Evolutionary conservation across 2,888 invertebrate genomes (phyloP).

Genomic region (Cataglyphis albicans): DNA sequence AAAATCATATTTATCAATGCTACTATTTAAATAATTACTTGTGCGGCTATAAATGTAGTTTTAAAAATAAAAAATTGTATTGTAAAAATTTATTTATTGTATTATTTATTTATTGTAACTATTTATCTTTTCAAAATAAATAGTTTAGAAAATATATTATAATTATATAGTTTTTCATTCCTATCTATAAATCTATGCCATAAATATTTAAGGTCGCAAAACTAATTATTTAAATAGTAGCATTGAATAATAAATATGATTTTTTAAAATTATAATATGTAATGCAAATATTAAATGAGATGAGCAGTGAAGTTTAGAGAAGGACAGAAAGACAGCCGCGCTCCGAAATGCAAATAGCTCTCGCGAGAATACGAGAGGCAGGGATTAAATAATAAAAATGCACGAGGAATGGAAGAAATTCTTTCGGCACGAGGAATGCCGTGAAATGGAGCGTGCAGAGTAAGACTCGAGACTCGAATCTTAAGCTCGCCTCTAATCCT

Average conservation of each 20-base stretch:
- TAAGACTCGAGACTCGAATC: constrained; percentile 3
- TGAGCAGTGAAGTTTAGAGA: not conserved
- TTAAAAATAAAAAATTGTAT: no score
- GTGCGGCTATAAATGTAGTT: not conserved
- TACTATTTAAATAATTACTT: not conserved
- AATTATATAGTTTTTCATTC: not conserved
- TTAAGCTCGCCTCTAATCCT: constrained; percentile 44
- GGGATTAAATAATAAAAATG: constrained; percentile 21
- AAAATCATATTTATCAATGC: not conserved
- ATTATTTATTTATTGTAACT: no score
- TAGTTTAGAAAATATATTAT: no score
- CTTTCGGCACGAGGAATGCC: not conserved
- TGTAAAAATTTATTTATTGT: no score
- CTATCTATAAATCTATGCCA: not conserved
- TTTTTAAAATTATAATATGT: not conserved
- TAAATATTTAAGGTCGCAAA: not conserved
- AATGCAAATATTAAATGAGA: not conserved
- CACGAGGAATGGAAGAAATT: constrained; percentile 5
- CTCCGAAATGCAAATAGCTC: not conserved
- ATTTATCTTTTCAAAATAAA: no score
- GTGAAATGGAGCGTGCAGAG: constrained; percentile 19
- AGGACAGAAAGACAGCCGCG: not conserved
- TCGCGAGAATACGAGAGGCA: not conserved
- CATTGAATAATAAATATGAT: not conserved
- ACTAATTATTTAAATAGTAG: not conserved